Base-by-base conservation (phyloP, 2,888 invertebrate genomes). In the Sphinx pinastri region DNA sequence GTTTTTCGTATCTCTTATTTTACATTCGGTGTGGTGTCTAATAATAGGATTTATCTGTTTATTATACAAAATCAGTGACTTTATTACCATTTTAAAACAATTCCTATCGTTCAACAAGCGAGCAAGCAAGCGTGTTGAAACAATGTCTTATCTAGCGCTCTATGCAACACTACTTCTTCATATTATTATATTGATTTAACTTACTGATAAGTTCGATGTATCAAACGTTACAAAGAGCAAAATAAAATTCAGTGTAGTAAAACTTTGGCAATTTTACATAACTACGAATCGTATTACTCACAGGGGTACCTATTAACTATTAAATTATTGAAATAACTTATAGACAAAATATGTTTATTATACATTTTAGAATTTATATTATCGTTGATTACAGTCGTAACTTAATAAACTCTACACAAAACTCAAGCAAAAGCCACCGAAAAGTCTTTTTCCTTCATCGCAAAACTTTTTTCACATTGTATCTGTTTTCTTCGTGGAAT, bases 311-410 rank as follows among this genome's bases (percentile, higher is more conserved):
- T 7, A 38, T 8, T 4, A 38, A 25, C 25, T 25, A 25, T 25
- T 2, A 25, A 25, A 25, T 25, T 47, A 60, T 47, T 49, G 13
- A 63, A 49, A 49, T 49, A 49, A 63, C 13, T 49, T 63, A 19
- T 49, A 63, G 63, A 49, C 16, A 63, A 63, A 63, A 38, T 38
- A 38, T 16, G 63, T 63, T 63, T 63, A 63, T 63, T 63, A 49
- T 49, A 63, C 63, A 47, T 63, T 63, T 63, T 63, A 63, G 49
- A 63, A 49, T 63, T 63, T 63, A 63, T 19, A 63, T 16, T 16
- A 63, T 47, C 16, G 45, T 60, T 63, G 19, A 63, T 63, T 63
- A 63, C 63, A 49, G 63, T 47, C 63, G 19, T 16, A 19, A 12
- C 49, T 49, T 49, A 63, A 63, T 63, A 49, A 57, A 25, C 16